Conservation (phyloP, 2,797 vertebrate species). For the Acanthopagrus latus region DNA sequence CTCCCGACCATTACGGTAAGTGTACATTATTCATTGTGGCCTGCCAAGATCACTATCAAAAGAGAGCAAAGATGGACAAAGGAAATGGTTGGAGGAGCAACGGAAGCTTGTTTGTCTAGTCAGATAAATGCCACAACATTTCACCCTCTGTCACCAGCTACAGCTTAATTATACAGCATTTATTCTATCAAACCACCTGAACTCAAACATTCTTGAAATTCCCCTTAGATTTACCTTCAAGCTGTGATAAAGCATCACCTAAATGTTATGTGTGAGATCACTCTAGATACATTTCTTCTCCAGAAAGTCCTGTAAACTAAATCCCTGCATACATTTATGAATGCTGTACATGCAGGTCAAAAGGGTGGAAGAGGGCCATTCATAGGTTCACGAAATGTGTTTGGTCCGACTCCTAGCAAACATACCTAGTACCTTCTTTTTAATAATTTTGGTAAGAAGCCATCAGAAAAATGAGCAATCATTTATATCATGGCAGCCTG, state of each 20-base stretch:
- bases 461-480: background rate
- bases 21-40: constrained; percentile 78
- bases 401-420: background rate
- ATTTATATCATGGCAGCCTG: no score
- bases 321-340: background rate
- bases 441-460: background rate
- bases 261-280: background rate
- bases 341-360: background rate
- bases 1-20: constrained; percentile 73
- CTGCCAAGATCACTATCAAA: constrained; percentile 76
- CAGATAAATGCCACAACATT: constrained; percentile 42
- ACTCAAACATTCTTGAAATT: background rate
- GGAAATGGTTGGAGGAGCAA: constrained; percentile 56
- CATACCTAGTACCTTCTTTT: background rate
- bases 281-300: background rate
- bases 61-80: constrained; percentile 55
- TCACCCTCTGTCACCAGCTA: constrained; percentile 36
- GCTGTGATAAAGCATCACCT: background rate
- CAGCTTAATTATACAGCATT: constrained; percentile 5
- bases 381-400: background rate
- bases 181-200: background rate
- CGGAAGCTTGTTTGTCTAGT: constrained; percentile 35
- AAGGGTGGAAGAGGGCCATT: background rate
- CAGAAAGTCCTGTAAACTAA: background rate
- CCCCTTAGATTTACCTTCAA: background rate